Percentiles rank a stretch among this genome's conserved stretches.
These are phyloP conservation scores for Drosophila neoperkinsi DNA, from an alignment of 2,888 invertebrate species.

Conservation along the genomic window DNA sequence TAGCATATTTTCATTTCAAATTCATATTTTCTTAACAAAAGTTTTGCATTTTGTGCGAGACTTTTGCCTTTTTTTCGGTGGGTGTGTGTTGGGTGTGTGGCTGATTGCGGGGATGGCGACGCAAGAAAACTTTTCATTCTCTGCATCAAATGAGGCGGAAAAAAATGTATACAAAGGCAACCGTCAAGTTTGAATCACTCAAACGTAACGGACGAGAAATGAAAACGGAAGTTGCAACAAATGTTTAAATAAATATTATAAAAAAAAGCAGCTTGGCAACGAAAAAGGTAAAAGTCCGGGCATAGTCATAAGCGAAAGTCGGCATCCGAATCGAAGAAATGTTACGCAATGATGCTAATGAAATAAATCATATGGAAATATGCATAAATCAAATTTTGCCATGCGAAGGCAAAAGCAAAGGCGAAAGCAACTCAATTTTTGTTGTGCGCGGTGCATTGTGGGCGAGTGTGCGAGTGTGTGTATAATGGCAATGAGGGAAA, in stretches of 20 bases:
- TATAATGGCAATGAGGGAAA: conserved; percentile 71
- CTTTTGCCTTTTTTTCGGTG: conserved; percentile 51
- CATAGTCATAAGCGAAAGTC: conserved; percentile 1
- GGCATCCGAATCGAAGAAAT: conserved; percentile 20
- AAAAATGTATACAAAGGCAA: conserved; percentile 80
- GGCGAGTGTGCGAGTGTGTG: conserved; percentile 10
- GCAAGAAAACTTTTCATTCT: conserved; percentile 77
- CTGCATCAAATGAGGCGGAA: conserved; percentile 77
- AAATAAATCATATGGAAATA: conserved; percentile 80
- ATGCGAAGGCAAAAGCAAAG: conserved; percentile 35
- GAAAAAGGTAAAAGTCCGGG: conserved; percentile 38
- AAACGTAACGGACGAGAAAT: conserved; percentile 80
- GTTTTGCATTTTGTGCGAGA: conserved; percentile 68
- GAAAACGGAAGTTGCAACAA: conserved; percentile 79
- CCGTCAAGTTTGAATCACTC: conserved; percentile 80
- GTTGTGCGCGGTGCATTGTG: conserved; percentile 37
- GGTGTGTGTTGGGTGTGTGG: conserved; percentile 5
- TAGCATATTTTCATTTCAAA: conserved; percentile 80
- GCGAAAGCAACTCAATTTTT: conserved; percentile 36
- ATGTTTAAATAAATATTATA: conserved; percentile 81
- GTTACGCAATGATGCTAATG: conserved; percentile 71
- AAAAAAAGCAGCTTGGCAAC: conserved; percentile 52
- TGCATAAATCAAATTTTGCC: conserved; percentile 77
- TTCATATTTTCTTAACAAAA: conserved; percentile 81
- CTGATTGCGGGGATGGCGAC: conserved; percentile 27